These are phyloP conservation scores for Labeo catla DNA, from an alignment of 2,113 vertebrate genomes.

Conservation along the genomic window DNA sequence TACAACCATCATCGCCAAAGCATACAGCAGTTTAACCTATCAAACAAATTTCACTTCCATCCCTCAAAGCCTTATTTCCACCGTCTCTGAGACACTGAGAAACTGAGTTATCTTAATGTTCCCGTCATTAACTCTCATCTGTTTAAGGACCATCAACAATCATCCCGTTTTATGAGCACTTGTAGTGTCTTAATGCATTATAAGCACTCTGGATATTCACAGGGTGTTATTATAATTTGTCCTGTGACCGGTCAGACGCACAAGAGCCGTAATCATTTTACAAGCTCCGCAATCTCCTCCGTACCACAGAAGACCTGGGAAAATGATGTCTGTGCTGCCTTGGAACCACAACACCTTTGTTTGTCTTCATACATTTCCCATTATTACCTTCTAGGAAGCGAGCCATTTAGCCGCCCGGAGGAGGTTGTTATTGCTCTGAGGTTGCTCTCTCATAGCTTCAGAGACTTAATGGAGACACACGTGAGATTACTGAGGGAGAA, in stretches of 20 bases:
- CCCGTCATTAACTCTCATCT: conserved; percentile 23
- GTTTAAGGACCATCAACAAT: conserved; percentile 17
- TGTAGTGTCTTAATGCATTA: conserved; percentile 1
- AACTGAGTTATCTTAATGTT: neutral
- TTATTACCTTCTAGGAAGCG: conserved; percentile 16
- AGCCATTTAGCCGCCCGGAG: neutral
- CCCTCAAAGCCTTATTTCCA: neutral
- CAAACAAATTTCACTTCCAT: neutral
- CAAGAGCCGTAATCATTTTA: conserved; percentile 29
- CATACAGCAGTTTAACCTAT: neutral
- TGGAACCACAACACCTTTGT: neutral
- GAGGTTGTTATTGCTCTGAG: neutral
- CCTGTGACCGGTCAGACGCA: conserved; percentile 12
- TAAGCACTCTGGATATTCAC: conserved; percentile 30
- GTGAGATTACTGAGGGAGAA: neutral
- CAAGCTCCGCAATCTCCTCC: conserved; percentile 4
- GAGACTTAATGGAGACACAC: conserved; percentile 3
- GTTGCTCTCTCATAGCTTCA: neutral
- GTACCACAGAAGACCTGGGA: neutral
- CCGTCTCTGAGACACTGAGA: neutral
- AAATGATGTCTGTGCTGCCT: neutral
- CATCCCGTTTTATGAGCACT: conserved; percentile 5
- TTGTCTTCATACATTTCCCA: conserved; percentile 9
- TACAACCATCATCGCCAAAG: neutral
- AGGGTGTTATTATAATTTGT: conserved; percentile 36